Conservation (phyloP, 2,888 invertebrate species). For the Drosophila neutralis region DNA sequence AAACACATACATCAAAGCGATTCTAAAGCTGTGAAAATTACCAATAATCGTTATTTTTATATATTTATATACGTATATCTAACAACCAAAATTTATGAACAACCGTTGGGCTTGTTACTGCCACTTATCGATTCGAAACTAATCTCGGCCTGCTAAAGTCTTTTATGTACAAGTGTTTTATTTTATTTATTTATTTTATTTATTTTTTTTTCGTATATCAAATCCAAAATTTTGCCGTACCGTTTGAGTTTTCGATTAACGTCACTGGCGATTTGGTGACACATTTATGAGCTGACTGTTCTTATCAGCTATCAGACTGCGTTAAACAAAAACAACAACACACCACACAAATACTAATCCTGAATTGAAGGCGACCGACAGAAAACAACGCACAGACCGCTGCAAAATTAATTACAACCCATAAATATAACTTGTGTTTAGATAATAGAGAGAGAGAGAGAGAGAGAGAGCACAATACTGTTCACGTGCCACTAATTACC, state of each 20-base stretch:
- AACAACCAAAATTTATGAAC: conserved; percentile 13
- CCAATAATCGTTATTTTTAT: conserved; percentile 45
- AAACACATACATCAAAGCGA: conserved; percentile 55
- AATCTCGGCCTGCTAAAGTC: conserved; percentile 20
- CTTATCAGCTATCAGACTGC: conserved; percentile 54
- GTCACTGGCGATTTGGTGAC: conserved; percentile 63
- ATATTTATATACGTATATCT: conserved; percentile 17
- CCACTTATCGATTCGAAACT: conserved; percentile 9
- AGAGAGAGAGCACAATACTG: conserved; percentile 16
- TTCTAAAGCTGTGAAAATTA: conserved; percentile 55
- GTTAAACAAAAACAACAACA: conserved; percentile 5
- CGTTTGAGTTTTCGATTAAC: conserved; percentile 41
- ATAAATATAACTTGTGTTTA: conserved; percentile 55
- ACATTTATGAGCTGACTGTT: conserved; percentile 60
- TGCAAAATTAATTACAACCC: conserved; percentile 52
- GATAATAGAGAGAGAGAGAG: conserved; percentile 27
- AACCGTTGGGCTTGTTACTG: conserved; percentile 5
- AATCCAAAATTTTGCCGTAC: conserved; percentile 16
- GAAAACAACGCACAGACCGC: conserved; percentile 25
- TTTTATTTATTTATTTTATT: neutral
- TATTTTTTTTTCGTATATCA: conserved; percentile 2
- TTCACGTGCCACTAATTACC: conserved; percentile 73
- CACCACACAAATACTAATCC: conserved; percentile 36
- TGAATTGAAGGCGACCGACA: conserved; percentile 8
- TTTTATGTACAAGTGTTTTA: conserved; percentile 18